phyloP scores from a whole-genome alignment of 2,113 vertebrate species.

The Microcebus lehilahytsara region DNA sequence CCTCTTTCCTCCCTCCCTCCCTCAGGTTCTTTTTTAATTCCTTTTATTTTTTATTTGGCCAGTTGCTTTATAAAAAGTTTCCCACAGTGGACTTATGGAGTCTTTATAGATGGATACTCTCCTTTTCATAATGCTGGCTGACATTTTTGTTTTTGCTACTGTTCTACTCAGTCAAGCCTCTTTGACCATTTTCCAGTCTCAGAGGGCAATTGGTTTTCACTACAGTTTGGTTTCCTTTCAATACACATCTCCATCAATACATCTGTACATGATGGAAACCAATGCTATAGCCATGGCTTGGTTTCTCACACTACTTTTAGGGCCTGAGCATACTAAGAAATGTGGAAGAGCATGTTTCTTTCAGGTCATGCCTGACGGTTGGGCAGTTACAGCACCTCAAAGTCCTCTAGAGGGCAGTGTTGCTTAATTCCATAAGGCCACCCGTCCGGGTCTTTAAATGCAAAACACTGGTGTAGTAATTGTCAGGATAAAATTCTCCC shows the following conservation, averaged over 20 bases:
- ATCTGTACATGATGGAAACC: not conserved
- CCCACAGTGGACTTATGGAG: not conserved
- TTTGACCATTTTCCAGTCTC: not conserved
- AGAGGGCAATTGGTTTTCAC: not conserved
- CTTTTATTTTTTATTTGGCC: not conserved
- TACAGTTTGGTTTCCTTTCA: not conserved
- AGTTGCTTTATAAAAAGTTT: not conserved
- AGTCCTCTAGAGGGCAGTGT: slow-evolving; percentile 54
- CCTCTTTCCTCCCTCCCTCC: not conserved
- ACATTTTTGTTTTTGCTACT: not conserved
- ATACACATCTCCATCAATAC: not conserved
- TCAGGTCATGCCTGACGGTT: no score
- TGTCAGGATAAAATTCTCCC: not conserved
- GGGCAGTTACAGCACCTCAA: not conserved
- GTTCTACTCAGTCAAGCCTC: not conserved
- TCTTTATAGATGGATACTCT: not conserved
- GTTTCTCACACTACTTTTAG: not conserved
- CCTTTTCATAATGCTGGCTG: not conserved
- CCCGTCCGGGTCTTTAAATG: not conserved
- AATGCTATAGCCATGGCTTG: not conserved
- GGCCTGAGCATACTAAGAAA: not conserved
- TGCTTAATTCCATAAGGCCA: not conserved
- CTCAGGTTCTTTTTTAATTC: not conserved
- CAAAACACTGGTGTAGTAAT: not conserved
- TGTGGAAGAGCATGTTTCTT: not conserved